phyloP scores from a whole-genome alignment of 2,113 vertebrate species.

The Glareola pratincola region DNA sequence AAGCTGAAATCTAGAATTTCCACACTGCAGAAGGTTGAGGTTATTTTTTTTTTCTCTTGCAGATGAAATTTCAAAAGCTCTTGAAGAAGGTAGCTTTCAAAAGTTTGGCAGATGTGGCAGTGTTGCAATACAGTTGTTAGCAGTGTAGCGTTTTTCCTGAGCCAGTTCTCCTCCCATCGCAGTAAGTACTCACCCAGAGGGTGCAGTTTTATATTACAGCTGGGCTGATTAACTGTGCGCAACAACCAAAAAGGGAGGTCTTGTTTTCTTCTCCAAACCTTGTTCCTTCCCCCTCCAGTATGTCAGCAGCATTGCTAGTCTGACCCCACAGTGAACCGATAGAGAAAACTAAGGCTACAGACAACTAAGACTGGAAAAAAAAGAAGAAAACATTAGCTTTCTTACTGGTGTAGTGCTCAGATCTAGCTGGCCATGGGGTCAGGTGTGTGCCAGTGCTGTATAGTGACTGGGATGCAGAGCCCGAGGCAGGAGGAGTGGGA shows the following conservation, averaged over 20 bases:
- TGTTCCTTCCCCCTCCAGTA: background rate
- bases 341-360: background rate
- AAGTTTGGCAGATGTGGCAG: background rate
- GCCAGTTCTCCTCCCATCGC: background rate
- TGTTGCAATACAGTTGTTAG: background rate
- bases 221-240: background rate
- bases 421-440: background rate
- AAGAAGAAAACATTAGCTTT: background rate
- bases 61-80: background rate
- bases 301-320: background rate
- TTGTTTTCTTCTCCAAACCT: conserved; percentile 4
- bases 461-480: background rate
- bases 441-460: background rate
- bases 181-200: background rate
- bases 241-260: background rate
- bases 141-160: background rate
- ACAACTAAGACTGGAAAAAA: background rate
- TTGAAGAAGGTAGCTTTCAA: background rate
- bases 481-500: background rate
- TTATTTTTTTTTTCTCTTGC: background rate
- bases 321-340: conserved; percentile 19
- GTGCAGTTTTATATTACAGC: background rate
- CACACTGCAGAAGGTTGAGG: background rate
- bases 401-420: background rate
- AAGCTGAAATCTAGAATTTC: background rate